These are phyloP conservation scores for Mormyrops boulengeri DNA, from an alignment of 2,797 vertebrate species.

Conservation along the genomic window DNA sequence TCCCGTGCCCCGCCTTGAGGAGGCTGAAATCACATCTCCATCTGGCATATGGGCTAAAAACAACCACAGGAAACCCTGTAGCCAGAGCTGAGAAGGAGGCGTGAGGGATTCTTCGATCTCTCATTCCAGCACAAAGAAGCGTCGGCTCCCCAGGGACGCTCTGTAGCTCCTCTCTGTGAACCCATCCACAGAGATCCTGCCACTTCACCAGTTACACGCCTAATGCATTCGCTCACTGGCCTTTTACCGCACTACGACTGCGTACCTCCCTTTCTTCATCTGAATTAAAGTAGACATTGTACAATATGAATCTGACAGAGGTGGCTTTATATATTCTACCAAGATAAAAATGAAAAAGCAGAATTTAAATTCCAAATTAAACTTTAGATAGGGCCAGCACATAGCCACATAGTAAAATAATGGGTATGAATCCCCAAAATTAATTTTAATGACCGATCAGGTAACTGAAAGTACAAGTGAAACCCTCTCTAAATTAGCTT, in stretches of 20 bases:
- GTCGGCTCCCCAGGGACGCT: background rate
- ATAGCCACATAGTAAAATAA: background rate
- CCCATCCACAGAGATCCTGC: background rate
- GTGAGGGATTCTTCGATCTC: background rate
- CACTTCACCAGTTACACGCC: background rate
- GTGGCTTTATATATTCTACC: background rate
- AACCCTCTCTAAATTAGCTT: background rate
- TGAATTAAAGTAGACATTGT: background rate
- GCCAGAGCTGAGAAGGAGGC: background rate
- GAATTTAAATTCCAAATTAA: background rate
- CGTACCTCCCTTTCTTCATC: background rate
- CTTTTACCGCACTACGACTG: background rate
- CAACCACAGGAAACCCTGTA: constrained; percentile 24
- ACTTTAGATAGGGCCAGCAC: background rate
- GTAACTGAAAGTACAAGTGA: background rate
- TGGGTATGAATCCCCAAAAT: background rate
- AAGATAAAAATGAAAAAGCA: background rate
- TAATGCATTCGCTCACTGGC: background rate
- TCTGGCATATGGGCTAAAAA: constrained; percentile 28
- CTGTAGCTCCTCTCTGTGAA: background rate
- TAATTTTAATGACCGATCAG: background rate
- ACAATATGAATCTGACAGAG: background rate
- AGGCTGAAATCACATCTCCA: constrained; percentile 25
- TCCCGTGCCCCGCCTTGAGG: background rate
- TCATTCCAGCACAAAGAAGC: background rate